Percentiles rank a stretch among this genome's conserved stretches.
phyloP scores from a whole-genome alignment of 2,888 invertebrate species.

The Nymphalis polychloros region DNA sequence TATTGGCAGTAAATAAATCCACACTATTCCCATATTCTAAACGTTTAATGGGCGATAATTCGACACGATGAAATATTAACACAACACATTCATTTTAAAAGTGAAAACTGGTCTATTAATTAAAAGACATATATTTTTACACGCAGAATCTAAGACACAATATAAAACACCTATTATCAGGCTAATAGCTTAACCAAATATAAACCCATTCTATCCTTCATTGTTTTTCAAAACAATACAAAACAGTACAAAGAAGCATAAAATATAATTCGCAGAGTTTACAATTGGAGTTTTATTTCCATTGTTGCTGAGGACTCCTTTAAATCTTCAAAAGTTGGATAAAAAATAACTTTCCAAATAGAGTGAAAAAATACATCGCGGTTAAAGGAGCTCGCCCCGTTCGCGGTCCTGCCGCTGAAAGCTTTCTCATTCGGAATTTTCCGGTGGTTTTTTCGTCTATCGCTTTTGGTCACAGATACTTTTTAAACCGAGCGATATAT shows the following conservation, averaged over 20 bases:
- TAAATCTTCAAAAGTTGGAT: slow-evolving; percentile 23
- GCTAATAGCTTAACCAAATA: neutral
- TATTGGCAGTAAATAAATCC: too few relatives aligned
- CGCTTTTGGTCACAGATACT: slow-evolving; percentile 9
- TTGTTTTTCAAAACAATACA: slow-evolving; percentile 4
- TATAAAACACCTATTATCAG: neutral
- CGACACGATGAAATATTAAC: too few relatives aligned
- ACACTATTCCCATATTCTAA: too few relatives aligned
- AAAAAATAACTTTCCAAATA: slow-evolving; percentile 16
- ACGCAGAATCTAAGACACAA: neutral
- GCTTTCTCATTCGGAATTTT: slow-evolving; percentile 13
- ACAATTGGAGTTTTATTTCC: slow-evolving; percentile 15
- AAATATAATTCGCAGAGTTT: slow-evolving; percentile 13
- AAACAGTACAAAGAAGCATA: slow-evolving; percentile 2
- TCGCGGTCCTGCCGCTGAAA: slow-evolving; percentile 9
- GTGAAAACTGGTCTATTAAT: too few relatives aligned
- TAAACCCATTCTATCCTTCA: neutral
- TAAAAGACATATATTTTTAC: too few relatives aligned
- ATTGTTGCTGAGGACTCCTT: slow-evolving; percentile 1
- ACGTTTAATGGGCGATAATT: too few relatives aligned
- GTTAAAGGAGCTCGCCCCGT: slow-evolving; percentile 9
- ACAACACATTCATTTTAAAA: too few relatives aligned
- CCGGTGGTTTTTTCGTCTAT: slow-evolving; percentile 15
- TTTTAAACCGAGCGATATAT: neutral
- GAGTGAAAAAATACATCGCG: slow-evolving; percentile 19